phyloP scores from a whole-genome alignment of 1,140 invertebrate genomes.

The Leptopilina boulardi region DNA sequence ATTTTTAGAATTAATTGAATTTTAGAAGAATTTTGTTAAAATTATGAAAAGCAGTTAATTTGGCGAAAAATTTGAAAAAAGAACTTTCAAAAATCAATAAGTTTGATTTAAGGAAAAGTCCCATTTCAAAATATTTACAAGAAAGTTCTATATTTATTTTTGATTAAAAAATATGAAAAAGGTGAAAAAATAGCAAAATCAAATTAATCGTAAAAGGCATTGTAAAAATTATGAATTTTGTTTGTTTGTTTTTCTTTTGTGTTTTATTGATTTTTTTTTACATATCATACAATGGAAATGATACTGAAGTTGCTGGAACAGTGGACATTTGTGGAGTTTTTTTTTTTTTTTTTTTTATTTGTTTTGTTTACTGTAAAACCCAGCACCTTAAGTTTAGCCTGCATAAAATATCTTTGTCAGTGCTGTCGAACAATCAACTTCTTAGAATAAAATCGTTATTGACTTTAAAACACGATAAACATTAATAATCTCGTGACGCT shows the following conservation, averaged over 20 bases:
- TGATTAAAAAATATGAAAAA: too few species aligned
- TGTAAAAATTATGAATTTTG: too few species aligned
- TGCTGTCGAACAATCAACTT: slow-evolving; percentile 12
- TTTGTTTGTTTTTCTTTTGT: slow-evolving; percentile 52
- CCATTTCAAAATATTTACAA: too few species aligned
- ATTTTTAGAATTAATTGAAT: too few species aligned
- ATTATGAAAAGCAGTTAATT: too few species aligned
- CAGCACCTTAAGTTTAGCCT: slow-evolving; percentile 60
- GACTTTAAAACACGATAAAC: slow-evolving; percentile 15
- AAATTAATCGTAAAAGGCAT: too few species aligned
- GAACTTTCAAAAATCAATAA: too few species aligned
- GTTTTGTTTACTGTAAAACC: slow-evolving; percentile 47
- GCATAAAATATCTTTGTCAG: slow-evolving; percentile 50
- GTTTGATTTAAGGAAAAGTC: too few species aligned
- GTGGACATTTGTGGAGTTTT: slow-evolving; percentile 54
- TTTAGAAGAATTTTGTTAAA: too few species aligned
- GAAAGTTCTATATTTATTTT: too few species aligned
- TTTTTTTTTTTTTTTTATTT: slow-evolving; percentile 43
- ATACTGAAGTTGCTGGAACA: slow-evolving; percentile 70
- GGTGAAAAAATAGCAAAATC: too few species aligned
- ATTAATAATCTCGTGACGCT: slow-evolving; percentile 9
- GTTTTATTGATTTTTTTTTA: slow-evolving; percentile 69
- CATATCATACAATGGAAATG: slow-evolving; percentile 76
- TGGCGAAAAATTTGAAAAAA: too few species aligned
- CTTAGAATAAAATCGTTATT: slow-evolving; percentile 7